phyloP scores from a whole-genome alignment of 2,888 invertebrate species.

The Scrobipalpa atriplicella region DNA sequence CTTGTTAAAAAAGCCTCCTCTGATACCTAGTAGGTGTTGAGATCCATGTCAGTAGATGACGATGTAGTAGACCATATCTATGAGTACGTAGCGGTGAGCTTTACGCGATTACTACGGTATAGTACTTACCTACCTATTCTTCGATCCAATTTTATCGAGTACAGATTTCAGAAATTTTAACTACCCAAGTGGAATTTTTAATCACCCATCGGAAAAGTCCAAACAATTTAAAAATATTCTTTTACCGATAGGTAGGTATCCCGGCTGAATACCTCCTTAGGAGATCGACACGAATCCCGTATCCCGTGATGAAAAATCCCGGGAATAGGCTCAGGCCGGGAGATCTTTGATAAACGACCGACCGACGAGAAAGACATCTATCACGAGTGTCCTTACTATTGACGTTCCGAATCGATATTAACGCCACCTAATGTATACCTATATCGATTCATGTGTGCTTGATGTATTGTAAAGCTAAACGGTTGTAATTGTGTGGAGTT shows the following conservation, averaged over 20 bases:
- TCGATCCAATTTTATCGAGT: not conserved
- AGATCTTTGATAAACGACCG: slow-evolving; percentile 30
- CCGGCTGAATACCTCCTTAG: not conserved
- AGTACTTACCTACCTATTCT: not conserved
- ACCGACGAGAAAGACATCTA: slow-evolving; percentile 29
- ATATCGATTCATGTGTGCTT: not conserved
- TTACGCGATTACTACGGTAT: no score
- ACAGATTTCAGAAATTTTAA: not conserved
- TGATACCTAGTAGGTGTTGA: no score
- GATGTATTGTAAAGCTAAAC: not conserved
- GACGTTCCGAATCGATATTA: slow-evolving; percentile 25
- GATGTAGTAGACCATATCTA: no score
- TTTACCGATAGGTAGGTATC: not conserved
- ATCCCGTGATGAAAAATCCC: slow-evolving; percentile 23
- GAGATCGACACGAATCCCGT: slow-evolving; percentile 11
- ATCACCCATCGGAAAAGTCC: not conserved
- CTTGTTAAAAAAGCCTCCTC: no score
- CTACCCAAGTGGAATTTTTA: slow-evolving; percentile 3
- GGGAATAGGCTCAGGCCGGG: slow-evolving; percentile 18
- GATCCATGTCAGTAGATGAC: no score
- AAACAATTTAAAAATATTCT: not conserved
- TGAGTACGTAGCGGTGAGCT: no score
- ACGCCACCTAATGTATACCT: slow-evolving; percentile 8
- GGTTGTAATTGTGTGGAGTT: not conserved
- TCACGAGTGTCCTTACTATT: slow-evolving; percentile 24